Conservation (phyloP, 2,888 invertebrate species). For the Yponomeuta plumbellus region DNA sequence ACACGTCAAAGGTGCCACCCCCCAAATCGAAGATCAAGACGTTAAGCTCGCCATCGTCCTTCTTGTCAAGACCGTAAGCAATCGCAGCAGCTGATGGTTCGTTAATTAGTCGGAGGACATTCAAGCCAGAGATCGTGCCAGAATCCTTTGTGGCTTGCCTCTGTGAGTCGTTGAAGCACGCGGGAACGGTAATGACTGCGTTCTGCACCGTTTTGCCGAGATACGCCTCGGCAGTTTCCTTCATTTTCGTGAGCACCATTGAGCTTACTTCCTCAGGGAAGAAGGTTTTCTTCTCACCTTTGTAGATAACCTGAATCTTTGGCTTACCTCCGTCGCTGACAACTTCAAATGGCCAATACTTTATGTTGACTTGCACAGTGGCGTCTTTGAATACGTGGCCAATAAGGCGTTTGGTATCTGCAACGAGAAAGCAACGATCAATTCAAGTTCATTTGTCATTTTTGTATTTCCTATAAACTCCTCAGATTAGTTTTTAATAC, state of each 20-base stretch:
- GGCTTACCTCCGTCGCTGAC: constrained; percentile 87
- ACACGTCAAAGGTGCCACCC: constrained; percentile 97
- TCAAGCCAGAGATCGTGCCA: constrained; percentile 92
- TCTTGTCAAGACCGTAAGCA: constrained; percentile 93
- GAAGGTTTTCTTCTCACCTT: constrained; percentile 91
- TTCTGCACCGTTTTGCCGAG: constrained; percentile 89
- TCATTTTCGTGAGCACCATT: constrained; percentile 96
- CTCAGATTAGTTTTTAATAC: too few relatives aligned
- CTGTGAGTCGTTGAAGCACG: constrained; percentile 94
- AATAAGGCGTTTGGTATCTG: constrained; percentile 96
- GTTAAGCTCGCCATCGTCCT: constrained; percentile 86
- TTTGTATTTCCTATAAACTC: too few relatives aligned
- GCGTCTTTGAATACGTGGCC: constrained; percentile 92
- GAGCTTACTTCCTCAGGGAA: constrained; percentile 94
- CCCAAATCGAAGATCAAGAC: constrained; percentile 88
- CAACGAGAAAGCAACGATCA: too few relatives aligned
- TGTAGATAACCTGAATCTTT: constrained; percentile 89
- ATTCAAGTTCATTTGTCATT: too few relatives aligned
- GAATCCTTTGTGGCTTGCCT: constrained; percentile 95
- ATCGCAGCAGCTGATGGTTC: constrained; percentile 95
- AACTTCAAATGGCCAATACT: constrained; percentile 96
- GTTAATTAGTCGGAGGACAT: constrained; percentile 93
- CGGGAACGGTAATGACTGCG: constrained; percentile 93
- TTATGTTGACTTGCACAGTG: constrained; percentile 95
- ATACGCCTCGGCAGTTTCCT: constrained; percentile 92